These are phyloP conservation scores for Drosophila histrio DNA, from an alignment of 2,888 invertebrate species.

Conservation along the genomic window DNA sequence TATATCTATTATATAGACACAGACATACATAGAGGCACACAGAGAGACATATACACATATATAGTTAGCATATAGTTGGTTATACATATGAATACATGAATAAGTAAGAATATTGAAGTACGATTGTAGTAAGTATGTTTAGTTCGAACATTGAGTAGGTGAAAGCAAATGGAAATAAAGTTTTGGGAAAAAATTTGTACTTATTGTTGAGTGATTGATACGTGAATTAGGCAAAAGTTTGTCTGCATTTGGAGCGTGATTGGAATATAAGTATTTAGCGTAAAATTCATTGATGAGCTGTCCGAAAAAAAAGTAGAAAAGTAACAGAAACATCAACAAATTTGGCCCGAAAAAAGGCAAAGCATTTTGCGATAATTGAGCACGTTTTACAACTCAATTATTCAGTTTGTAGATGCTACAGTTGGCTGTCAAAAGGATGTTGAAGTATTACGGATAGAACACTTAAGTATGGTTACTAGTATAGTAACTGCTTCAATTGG, in stretches of 20 bases:
- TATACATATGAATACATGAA: conserved; percentile 9
- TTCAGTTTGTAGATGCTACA: conserved; percentile 31
- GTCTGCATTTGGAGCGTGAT: conserved; percentile 46
- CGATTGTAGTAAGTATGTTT: conserved; percentile 27
- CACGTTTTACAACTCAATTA: conserved; percentile 52
- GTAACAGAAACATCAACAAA: conserved; percentile 1
- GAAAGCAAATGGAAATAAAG: conserved; percentile 53
- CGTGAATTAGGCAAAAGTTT: conserved; percentile 57
- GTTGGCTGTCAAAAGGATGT: neutral
- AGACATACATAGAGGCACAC: conserved; percentile 14
- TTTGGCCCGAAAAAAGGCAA: conserved; percentile 5
- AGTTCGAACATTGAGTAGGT: conserved; percentile 33
- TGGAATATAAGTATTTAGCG: conserved; percentile 40
- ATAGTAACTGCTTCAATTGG: neutral
- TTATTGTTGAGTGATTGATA: conserved; percentile 59
- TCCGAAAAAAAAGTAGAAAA: conserved; percentile 12
- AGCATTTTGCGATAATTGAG: conserved; percentile 34
- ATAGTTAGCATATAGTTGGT: conserved; percentile 19
- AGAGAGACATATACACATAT: conserved; percentile 20
- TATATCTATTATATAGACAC: conserved; percentile 10
- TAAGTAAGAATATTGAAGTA: conserved; percentile 11
- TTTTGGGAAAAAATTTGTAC: conserved; percentile 49
- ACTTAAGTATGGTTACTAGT: neutral
- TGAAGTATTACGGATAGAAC: neutral
- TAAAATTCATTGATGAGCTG: conserved; percentile 38